Percentiles rank a stretch among this genome's conserved stretches.
These are phyloP conservation scores for Ramazzottius varieornatus DNA, from an alignment of 2,888 invertebrate species.

Conservation along the genomic window DNA sequence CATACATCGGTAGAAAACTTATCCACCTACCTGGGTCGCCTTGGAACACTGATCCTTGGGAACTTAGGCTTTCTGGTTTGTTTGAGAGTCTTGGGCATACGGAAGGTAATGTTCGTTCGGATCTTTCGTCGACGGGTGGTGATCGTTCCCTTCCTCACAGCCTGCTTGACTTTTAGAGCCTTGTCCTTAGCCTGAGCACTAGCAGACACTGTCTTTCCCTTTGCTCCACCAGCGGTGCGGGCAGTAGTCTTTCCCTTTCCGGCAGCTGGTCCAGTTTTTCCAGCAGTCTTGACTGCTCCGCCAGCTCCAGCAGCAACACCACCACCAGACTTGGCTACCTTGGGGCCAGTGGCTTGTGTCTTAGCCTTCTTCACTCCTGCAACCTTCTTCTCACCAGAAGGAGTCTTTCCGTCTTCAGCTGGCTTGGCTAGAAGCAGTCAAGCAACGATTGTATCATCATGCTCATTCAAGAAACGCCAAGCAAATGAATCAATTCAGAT, in stretches of 20 bases:
- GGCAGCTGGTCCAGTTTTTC: constrained; percentile 15
- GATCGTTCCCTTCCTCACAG: constrained; percentile 71
- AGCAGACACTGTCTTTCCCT: constrained; percentile 6
- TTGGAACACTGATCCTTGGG: constrained; percentile 74
- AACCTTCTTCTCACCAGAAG: neutral
- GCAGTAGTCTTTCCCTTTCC: constrained; percentile 10
- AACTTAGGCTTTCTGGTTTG: constrained; percentile 76
- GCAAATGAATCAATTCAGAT: too few species aligned
- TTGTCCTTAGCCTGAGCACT: constrained; percentile 11
- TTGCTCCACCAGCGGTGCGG: constrained; percentile 9
- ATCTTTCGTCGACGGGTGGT: constrained; percentile 65
- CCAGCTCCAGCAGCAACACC: too few species aligned
- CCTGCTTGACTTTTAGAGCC: constrained; percentile 44
- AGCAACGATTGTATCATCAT: too few species aligned
- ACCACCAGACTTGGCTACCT: too few species aligned
- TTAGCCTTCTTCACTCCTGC: neutral
- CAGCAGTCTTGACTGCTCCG: constrained; percentile 18
- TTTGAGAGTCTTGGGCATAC: constrained; percentile 68
- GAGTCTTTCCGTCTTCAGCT: too few species aligned
- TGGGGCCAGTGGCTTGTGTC: too few species aligned
- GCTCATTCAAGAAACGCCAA: too few species aligned
- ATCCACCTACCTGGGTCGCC: constrained; percentile 61
- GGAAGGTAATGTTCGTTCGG: constrained; percentile 82
- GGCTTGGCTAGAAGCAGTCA: neutral
- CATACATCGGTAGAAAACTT: too few species aligned